Conservation (phyloP, 2,113 vertebrate genomes). For the Platichthys stellatus region DNA sequence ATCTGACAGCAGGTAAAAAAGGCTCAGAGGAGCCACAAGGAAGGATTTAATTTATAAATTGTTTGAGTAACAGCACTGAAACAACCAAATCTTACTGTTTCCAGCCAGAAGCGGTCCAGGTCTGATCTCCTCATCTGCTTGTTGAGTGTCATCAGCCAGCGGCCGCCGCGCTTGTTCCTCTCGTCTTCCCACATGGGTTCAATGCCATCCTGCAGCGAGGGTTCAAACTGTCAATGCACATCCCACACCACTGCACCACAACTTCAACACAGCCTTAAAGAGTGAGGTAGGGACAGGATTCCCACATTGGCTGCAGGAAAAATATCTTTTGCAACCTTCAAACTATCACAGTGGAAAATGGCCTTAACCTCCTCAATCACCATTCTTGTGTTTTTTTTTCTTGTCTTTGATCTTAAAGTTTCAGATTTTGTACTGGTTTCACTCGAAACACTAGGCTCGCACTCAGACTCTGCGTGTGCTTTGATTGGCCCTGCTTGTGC, state of each 20-base stretch:
- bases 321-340: not conserved
- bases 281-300: not conserved
- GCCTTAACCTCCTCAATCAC: no score
- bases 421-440: no score
- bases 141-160: slow-evolving; percentile 96
- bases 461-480: no score
- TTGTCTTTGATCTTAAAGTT: no score
- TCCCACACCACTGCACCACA: not conserved
- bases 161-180: slow-evolving; percentile 95
- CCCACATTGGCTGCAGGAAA: not conserved
- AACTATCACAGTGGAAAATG: not conserved
- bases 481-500: no score
- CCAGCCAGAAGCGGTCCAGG: slow-evolving; percentile 98
- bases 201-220: slow-evolving; percentile 89
- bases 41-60: slow-evolving; percentile 11
- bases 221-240: slow-evolving; percentile 43
- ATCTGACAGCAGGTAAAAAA: slow-evolving; percentile 28
- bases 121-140: slow-evolving; percentile 96
- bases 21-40: slow-evolving; percentile 3
- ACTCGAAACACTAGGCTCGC: no score
- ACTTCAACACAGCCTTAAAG: not conserved
- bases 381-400: no score
- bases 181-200: slow-evolving; percentile 99
- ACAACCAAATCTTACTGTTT: slow-evolving; percentile 88
- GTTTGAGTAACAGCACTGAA: not conserved